Percentiles rank a stretch among this genome's conserved stretches.
Evolutionary conservation across 1,140 invertebrate species (phyloP).

Genomic region (Sycobia sp.): DNA sequence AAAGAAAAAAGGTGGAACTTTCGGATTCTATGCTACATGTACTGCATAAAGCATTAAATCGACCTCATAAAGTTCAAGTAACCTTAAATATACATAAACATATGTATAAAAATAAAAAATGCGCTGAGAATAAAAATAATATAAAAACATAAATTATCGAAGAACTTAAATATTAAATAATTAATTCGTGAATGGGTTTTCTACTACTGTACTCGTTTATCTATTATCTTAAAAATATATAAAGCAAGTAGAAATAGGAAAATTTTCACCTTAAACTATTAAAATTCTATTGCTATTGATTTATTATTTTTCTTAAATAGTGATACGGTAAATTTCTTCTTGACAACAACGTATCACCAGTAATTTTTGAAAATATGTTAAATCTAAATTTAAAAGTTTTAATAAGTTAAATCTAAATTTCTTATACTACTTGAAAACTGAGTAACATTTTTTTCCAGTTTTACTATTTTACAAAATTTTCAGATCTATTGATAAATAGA

Average conservation of each 20-base stretch:
- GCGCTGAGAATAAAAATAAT: constrained; percentile 20
- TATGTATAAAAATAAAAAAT: constrained; percentile 19
- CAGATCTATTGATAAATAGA: constrained; percentile 7
- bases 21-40: constrained; percentile 13
- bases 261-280: not conserved
- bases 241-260: constrained; percentile 28
- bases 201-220: too few relatives aligned
- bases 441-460: too few relatives aligned
- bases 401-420: constrained; percentile 3
- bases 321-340: too few relatives aligned
- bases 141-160: not conserved
- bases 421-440: too few relatives aligned
- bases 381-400: not conserved
- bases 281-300: constrained; percentile 14
- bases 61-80: too few relatives aligned
- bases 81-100: too few relatives aligned
- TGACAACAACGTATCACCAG: too few relatives aligned
- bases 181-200: too few relatives aligned
- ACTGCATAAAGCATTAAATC: constrained; percentile 13
- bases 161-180: not conserved
- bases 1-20: constrained; percentile 6
- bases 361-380: too few relatives aligned
- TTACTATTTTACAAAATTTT: too few relatives aligned
- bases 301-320: not conserved
- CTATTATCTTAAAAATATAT: too few relatives aligned